These are phyloP conservation scores for Lineus longissimus DNA, from an alignment of 1,140 invertebrate genomes.

Conservation along the genomic window DNA sequence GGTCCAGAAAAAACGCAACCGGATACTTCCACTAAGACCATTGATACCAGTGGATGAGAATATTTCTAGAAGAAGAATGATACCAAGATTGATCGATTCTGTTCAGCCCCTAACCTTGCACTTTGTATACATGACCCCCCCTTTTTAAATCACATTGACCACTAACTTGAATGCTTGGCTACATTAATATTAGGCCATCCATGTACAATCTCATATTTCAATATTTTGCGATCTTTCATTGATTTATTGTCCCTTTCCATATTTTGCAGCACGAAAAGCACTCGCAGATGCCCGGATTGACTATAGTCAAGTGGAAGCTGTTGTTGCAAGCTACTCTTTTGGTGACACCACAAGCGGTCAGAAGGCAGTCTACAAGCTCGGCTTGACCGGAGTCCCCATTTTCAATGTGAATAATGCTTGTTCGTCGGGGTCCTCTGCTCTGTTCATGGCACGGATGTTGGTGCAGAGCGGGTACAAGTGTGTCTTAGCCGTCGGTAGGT, in stretches of 20 bases:
- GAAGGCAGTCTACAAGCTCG: slow-evolving; percentile 83
- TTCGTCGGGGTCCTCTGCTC: slow-evolving; percentile 85
- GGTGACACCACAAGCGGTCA: slow-evolving; percentile 94
- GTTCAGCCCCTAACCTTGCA: background rate
- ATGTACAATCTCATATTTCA: no score
- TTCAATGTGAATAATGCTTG: slow-evolving; percentile 97
- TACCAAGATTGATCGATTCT: no score
- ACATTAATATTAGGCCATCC: no score
- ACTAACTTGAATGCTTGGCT: no score
- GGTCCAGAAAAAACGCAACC: no score
- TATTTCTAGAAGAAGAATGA: no score
- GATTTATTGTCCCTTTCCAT: no score
- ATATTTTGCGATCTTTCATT: no score
- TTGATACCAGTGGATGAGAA: no score
- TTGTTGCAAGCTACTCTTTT: slow-evolving; percentile 91
- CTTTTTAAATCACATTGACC: no score
- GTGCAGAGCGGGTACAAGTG: slow-evolving; percentile 64
- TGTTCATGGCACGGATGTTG: slow-evolving; percentile 82
- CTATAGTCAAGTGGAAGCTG: slow-evolving; percentile 76
- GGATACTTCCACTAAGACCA: no score
- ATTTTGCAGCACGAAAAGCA: slow-evolving; percentile 67
- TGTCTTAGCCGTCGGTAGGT: slow-evolving; percentile 24
- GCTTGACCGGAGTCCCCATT: slow-evolving; percentile 91
- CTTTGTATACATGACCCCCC: no score
- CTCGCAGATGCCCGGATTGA: slow-evolving; percentile 74